These are phyloP conservation scores for Bufo bufo DNA, from an alignment of 2,113 vertebrate species.

Conservation along the genomic window DNA sequence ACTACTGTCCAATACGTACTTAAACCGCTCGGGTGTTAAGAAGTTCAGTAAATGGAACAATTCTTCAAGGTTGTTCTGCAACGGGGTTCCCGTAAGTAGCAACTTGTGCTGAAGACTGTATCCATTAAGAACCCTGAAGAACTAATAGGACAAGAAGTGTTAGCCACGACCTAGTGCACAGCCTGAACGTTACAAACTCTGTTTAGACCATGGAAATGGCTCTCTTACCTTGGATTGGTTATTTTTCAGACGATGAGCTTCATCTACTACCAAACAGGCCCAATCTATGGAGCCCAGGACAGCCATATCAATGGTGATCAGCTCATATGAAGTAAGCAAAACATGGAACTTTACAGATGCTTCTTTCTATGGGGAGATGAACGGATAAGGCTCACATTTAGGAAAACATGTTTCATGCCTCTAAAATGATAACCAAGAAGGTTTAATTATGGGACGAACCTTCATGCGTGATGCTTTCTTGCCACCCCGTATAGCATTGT, in stretches of 20 bases:
- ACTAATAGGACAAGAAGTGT: slow-evolving; percentile 70
- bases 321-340: slow-evolving; percentile 91
- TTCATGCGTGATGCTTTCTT: slow-evolving; percentile 97
- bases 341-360: slow-evolving; percentile 94
- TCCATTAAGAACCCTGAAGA: slow-evolving; percentile 93
- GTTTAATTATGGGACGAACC: slow-evolving; percentile 66
- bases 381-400: not conserved
- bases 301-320: slow-evolving; percentile 96
- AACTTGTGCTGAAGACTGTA: slow-evolving; percentile 96
- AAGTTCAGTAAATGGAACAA: slow-evolving; percentile 97
- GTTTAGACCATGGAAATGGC: no score
- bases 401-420: no score
- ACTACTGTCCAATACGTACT: slow-evolving; percentile 74
- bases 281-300: slow-evolving; percentile 95
- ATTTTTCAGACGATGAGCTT: slow-evolving; percentile 96
- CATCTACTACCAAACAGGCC: slow-evolving; percentile 96
- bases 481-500: slow-evolving; percentile 92
- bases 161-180: not conserved
- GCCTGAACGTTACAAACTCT: not conserved
- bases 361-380: slow-evolving; percentile 82
- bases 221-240: slow-evolving; percentile 91
- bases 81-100: slow-evolving; percentile 91
- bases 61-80: slow-evolving; percentile 97
- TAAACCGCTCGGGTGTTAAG: slow-evolving; percentile 92
- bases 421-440: no score